Conservation (phyloP, 2,888 invertebrate species). For the Tenthredo livida region DNA sequence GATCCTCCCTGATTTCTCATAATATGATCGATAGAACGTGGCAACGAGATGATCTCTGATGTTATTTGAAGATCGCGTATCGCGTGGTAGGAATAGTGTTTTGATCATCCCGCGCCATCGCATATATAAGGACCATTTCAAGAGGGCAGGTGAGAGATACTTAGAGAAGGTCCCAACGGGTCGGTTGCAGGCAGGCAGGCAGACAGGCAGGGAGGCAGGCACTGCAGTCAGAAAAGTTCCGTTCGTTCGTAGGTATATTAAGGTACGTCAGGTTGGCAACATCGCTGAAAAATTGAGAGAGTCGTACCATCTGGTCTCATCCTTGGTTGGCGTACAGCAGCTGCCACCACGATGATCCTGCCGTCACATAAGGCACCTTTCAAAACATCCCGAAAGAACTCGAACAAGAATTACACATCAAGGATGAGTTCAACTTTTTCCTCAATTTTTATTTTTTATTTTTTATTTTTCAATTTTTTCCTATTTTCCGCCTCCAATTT, state of each 20-base stretch:
- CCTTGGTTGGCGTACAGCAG: conserved; percentile 37
- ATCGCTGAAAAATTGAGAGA: conserved; percentile 47
- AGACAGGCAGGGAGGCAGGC: not conserved
- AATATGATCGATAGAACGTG: not conserved
- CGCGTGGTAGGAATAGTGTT: not conserved
- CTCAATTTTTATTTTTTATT: not conserved
- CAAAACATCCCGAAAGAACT: conserved; percentile 40
- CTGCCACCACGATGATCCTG: conserved; percentile 44
- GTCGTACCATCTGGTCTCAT: conserved; percentile 46
- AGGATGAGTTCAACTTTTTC: not conserved
- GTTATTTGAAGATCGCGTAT: not conserved
- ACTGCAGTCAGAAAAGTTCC: not conserved
- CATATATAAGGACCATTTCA: conserved; percentile 34
- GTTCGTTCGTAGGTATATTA: not conserved
- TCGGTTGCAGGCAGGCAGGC: not conserved
- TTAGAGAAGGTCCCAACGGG: conserved; percentile 30
- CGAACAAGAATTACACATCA: conserved; percentile 9
- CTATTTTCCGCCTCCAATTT: not conserved
- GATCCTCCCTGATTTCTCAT: not conserved
- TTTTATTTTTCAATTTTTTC: too few relatives aligned
- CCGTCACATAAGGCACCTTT: conserved; percentile 31
- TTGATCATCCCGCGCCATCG: not conserved
- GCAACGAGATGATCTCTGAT: not conserved
- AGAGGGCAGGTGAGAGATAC: conserved; percentile 41
- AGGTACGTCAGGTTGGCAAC: conserved; percentile 45